Percentiles rank a stretch among this genome's conserved stretches.
Evolutionary conservation across 92 coral and sea anemone genomes (phyloP).

Genomic region (Palythoa grandiflora): DNA sequence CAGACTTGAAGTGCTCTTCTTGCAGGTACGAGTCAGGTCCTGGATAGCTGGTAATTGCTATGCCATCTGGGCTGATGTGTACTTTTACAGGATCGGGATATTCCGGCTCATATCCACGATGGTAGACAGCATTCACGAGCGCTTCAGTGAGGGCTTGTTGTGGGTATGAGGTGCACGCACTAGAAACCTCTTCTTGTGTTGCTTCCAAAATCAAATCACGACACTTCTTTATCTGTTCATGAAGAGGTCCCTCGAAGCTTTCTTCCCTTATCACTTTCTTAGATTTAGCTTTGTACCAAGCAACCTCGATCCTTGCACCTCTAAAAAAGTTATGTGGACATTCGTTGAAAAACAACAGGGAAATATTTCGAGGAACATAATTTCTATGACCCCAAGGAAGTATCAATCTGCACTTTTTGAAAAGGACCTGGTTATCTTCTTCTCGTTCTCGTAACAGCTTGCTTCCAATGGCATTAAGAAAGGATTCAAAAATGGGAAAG

Average conservation of each 20-base stretch:
- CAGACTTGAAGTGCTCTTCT: constrained; percentile 60
- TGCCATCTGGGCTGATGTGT: constrained; percentile 66
- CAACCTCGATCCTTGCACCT: constrained; percentile 82
- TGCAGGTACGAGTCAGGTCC: constrained; percentile 71
- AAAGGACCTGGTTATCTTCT: constrained; percentile 5
- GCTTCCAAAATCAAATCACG: constrained; percentile 49
- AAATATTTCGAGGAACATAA: constrained; percentile 68
- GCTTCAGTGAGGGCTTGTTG: constrained; percentile 73
- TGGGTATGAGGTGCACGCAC: constrained; percentile 68
- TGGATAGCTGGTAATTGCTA: constrained; percentile 77
- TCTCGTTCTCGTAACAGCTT: constrained; percentile 46
- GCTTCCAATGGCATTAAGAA: constrained; percentile 62
- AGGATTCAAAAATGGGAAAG: background rate
- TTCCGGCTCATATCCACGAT: constrained; percentile 74
- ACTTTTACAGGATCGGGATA: constrained; percentile 68
- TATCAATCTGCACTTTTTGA: constrained; percentile 56
- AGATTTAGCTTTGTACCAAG: constrained; percentile 62
- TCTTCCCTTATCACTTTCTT: constrained; percentile 56
- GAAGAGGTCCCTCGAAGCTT: constrained; percentile 63
- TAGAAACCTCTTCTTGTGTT: constrained; percentile 67
- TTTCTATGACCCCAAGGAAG: constrained; percentile 49
- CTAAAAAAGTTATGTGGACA: constrained; percentile 65
- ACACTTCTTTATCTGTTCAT: constrained; percentile 62
- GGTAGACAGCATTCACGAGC: constrained; percentile 83
- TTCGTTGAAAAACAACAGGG: constrained; percentile 65